Conservation (phyloP, 2,113 vertebrate genomes). For the Peromyscus leucopus region DNA sequence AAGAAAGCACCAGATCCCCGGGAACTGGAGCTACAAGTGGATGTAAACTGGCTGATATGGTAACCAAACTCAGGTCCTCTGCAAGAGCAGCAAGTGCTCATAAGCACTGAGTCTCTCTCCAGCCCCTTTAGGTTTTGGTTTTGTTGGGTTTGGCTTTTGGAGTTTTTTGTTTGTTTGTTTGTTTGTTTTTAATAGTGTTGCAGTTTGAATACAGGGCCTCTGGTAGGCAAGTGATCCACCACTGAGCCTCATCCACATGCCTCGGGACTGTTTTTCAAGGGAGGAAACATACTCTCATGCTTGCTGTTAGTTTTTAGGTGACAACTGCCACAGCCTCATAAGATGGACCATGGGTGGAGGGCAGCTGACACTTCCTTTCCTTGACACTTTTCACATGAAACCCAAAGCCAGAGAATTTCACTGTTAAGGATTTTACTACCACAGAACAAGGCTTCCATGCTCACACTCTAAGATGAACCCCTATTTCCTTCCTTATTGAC, state of each 20-base stretch:
- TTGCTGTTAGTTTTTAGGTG: neutral
- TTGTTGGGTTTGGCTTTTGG: neutral
- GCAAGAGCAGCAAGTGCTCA: too few relatives aligned
- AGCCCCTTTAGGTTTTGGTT: neutral
- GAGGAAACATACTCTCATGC: neutral
- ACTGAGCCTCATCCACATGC: neutral
- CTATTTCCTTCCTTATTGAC: constrained; percentile 32
- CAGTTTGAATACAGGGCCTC: neutral
- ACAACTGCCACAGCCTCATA: neutral
- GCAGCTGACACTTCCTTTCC: neutral
- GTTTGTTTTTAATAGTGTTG: neutral
- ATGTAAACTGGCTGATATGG: too few relatives aligned
- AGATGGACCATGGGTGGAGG: neutral
- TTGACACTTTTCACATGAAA: neutral
- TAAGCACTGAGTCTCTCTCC: neutral
- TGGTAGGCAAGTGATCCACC: neutral
- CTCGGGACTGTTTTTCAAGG: neutral
- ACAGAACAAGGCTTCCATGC: neutral
- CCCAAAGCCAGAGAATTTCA: neutral
- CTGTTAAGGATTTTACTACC: constrained; percentile 20
- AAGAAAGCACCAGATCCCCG: neutral
- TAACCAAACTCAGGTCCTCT: neutral
- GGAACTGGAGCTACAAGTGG: neutral
- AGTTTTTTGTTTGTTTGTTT: neutral
- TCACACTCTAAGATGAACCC: constrained; percentile 10